Conservation (phyloP, 2,113 vertebrate genomes). For the Bettongia penicillata region DNA sequence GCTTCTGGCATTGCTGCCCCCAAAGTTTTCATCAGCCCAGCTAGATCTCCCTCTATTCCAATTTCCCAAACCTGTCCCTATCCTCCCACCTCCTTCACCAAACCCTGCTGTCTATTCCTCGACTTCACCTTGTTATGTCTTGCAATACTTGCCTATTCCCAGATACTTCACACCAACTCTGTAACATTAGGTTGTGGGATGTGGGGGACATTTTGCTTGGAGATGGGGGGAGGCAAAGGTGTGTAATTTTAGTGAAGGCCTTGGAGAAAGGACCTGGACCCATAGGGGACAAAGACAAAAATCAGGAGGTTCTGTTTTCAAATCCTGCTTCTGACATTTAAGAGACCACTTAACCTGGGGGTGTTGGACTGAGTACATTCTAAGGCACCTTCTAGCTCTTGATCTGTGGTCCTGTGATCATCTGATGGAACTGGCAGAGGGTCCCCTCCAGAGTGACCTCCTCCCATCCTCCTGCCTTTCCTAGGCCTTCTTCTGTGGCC, state of each 20-base stretch:
- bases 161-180: not conserved
- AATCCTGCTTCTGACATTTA: not conserved
- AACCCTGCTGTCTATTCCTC: not conserved
- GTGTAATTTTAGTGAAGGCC: not conserved
- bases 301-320: not conserved
- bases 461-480: slow-evolving; percentile 41
- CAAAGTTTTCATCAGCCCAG: not conserved
- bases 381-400: not conserved
- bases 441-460: not conserved
- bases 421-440: not conserved
- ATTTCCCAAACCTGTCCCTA: not conserved
- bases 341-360: not conserved
- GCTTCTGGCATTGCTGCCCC: not conserved
- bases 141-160: not conserved
- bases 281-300: not conserved
- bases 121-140: not conserved
- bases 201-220: not conserved
- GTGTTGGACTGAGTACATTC: not conserved
- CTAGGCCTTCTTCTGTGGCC: slow-evolving; percentile 97
- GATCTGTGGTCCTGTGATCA: not conserved
- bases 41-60: not conserved
- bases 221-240: not conserved
- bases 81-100: not conserved
- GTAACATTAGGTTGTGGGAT: not conserved
- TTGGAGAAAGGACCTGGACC: not conserved